Conservation (phyloP, 2,888 invertebrate genomes). For the Archips xylosteana region DNA sequence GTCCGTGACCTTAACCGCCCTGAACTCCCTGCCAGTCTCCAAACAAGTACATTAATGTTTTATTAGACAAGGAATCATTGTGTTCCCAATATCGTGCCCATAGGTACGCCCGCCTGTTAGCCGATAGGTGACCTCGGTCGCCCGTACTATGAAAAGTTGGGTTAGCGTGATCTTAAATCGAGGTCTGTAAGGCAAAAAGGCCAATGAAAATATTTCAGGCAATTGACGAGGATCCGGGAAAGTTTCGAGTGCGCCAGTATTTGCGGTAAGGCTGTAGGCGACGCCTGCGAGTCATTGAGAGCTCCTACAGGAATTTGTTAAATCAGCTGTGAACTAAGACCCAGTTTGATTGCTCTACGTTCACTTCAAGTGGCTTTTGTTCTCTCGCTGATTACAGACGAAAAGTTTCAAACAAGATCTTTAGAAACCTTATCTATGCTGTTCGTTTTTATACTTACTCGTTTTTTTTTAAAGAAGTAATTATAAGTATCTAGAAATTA, state of each 20-base stretch:
- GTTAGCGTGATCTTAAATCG: conserved; percentile 25
- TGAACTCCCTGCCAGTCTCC: conserved; percentile 25
- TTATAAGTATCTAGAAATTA: too few species aligned
- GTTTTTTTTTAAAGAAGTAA: neutral
- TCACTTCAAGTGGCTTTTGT: conserved; percentile 7
- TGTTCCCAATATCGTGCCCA: neutral
- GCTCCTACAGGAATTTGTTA: conserved; percentile 42
- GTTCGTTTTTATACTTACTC: neutral
- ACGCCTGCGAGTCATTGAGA: conserved; percentile 25
- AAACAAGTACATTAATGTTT: conserved; percentile 23
- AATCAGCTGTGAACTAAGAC: conserved; percentile 43
- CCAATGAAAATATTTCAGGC: conserved; percentile 51
- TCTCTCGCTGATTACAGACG: conserved; percentile 3
- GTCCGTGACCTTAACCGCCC: conserved; percentile 31
- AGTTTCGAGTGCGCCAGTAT: conserved; percentile 55
- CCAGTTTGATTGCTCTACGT: conserved; percentile 14
- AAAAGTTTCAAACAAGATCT: neutral
- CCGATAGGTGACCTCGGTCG: neutral
- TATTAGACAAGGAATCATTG: conserved; percentile 8
- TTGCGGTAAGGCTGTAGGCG: conserved; percentile 51
- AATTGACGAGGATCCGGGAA: conserved; percentile 44
- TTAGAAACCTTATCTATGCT: neutral
- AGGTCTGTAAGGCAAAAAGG: conserved; percentile 36
- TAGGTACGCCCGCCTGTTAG: neutral
- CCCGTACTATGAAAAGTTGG: conserved; percentile 1